Percentiles rank a stretch among this genome's conserved stretches.
These are phyloP conservation scores for Periophthalmus magnuspinnatus DNA, from an alignment of 2,797 vertebrate species.

Conservation along the genomic window DNA sequence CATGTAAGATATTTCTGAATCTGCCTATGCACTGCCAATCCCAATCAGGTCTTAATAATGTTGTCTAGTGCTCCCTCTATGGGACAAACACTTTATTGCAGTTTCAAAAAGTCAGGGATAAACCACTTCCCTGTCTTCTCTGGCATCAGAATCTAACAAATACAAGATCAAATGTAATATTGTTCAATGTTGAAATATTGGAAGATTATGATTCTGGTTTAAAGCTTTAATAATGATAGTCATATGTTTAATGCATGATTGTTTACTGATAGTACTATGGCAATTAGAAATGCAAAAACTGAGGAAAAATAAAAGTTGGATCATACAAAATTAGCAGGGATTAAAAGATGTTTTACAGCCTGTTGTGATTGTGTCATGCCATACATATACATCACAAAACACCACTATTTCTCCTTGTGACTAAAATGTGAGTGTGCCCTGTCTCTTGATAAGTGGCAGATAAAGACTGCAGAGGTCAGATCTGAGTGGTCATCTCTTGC, in stretches of 20 bases:
- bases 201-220: not conserved
- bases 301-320: not conserved
- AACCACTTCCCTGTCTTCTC: not conserved
- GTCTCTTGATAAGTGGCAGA: slow-evolving; percentile 63
- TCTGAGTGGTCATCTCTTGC: slow-evolving; percentile 72
- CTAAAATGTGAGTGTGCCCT: slow-evolving; percentile 62
- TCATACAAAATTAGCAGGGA: not conserved
- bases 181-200: too few relatives aligned
- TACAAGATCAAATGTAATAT: not conserved
- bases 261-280: not conserved
- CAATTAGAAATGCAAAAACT: not conserved
- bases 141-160: not conserved
- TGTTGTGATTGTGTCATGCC: not conserved
- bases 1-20: not conserved
- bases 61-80: slow-evolving; percentile 71
- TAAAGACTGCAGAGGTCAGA: slow-evolving; percentile 67
- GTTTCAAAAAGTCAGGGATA: not conserved
- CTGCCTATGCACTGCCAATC: not conserved
- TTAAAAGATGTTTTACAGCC: not conserved
- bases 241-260: not conserved
- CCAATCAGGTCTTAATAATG: slow-evolving; percentile 37
- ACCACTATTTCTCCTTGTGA: slow-evolving; percentile 17
- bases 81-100: slow-evolving; percentile 47
- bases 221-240: not conserved
- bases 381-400: not conserved